Conservation (phyloP, 1,140 invertebrate species). For the Ridgeia piscesae region DNA sequence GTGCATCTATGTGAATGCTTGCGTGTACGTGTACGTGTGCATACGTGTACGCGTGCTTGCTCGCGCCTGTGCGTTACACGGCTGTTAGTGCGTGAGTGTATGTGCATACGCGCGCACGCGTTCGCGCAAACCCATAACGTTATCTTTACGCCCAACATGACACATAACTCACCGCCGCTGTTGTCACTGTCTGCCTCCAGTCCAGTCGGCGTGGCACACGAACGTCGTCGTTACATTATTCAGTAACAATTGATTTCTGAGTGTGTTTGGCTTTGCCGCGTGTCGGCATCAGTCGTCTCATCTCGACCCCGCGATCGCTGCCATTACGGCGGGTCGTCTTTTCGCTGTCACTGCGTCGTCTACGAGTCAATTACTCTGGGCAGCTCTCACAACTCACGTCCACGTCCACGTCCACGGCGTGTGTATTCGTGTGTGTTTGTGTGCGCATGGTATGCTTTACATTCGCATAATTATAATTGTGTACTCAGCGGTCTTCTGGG, state of each 20-base stretch:
- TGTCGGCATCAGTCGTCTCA: background rate
- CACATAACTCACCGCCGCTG: background rate
- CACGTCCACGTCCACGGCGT: background rate
- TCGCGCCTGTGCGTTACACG: background rate
- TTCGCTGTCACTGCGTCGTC: background rate
- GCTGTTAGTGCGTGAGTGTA: background rate
- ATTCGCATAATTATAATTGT: background rate
- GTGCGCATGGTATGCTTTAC: background rate
- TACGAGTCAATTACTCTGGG: background rate
- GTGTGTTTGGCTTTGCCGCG: background rate
- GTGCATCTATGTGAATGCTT: background rate
- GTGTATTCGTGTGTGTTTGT: no score
- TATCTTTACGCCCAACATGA: background rate
- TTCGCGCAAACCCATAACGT: background rate
- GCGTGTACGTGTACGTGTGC: background rate
- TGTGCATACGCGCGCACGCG: background rate
- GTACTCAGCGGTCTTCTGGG: background rate
- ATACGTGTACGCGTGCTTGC: background rate
- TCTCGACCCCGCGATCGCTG: background rate
- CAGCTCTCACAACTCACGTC: background rate
- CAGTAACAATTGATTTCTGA: conserved; percentile 1
- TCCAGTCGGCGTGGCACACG: background rate
- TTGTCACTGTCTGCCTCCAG: background rate
- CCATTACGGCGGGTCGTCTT: background rate
- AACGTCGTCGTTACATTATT: background rate